These are phyloP conservation scores for Patella depressa DNA, from an alignment of 2,888 invertebrate species.

Conservation along the genomic window DNA sequence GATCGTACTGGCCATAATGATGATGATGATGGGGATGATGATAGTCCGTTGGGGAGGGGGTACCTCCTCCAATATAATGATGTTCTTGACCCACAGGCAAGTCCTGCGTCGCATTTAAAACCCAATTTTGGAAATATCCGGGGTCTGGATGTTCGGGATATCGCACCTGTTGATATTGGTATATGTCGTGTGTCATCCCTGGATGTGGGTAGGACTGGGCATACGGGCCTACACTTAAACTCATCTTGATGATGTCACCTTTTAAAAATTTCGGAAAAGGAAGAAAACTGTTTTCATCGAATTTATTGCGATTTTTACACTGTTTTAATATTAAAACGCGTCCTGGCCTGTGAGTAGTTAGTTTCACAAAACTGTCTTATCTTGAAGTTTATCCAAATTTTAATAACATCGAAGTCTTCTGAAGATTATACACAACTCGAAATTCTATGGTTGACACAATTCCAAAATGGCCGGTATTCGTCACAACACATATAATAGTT, in stretches of 20 bases:
- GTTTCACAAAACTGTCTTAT: too few relatives aligned
- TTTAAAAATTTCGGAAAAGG: neutral
- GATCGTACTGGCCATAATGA: conserved; percentile 40
- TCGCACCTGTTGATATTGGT: conserved; percentile 50
- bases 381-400: too few relatives aligned
- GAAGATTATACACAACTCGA: neutral
- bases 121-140: conserved; percentile 60
- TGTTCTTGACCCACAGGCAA: conserved; percentile 42
- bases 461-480: neutral
- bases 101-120: conserved; percentile 49
- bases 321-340: too few relatives aligned
- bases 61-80: conserved; percentile 26
- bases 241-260: conserved; percentile 44
- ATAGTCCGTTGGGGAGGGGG: conserved; percentile 34
- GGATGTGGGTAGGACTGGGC: conserved; percentile 59
- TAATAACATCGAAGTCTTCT: neutral
- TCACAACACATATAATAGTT: neutral
- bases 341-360: too few relatives aligned
- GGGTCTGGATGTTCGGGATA: conserved; percentile 55
- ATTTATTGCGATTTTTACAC: too few relatives aligned
- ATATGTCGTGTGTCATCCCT: conserved; percentile 57
- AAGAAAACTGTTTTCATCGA: neutral
- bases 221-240: conserved; percentile 62
- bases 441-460: neutral
- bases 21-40: conserved; percentile 17